Conservation (phyloP, 2,113 vertebrate genomes). For the Psettodes erumei region DNA sequence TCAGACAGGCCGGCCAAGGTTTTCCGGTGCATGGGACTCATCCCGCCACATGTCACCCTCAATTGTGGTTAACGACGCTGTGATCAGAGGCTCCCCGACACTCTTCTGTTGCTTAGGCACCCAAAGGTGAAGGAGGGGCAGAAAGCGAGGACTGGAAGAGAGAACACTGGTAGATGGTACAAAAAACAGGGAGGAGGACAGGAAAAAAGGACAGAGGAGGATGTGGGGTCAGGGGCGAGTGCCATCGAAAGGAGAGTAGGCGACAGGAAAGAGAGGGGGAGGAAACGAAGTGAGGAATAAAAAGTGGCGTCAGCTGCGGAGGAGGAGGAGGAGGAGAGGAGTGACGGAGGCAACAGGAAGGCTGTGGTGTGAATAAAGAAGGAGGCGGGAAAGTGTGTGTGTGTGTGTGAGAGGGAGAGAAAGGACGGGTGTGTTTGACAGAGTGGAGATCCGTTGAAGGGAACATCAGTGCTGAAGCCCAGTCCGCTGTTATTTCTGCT, state of each 20-base stretch:
- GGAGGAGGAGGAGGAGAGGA: slow-evolving; percentile 49
- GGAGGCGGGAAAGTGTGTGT: slow-evolving; percentile 20
- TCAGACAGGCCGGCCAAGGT: slow-evolving; percentile 58
- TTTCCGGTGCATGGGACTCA: slow-evolving; percentile 74
- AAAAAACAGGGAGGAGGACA: neutral
- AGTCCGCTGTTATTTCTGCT: slow-evolving; percentile 59
- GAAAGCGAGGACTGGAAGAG: slow-evolving; percentile 3
- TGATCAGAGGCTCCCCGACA: slow-evolving; percentile 68
- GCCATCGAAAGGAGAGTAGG: neutral
- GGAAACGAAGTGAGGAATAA: slow-evolving; percentile 31
- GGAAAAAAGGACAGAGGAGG: neutral
- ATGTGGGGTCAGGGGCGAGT: slow-evolving; percentile 4
- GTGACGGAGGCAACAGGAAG: slow-evolving; percentile 51
- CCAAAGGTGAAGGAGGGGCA: slow-evolving; percentile 43
- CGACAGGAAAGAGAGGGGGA: slow-evolving; percentile 11
- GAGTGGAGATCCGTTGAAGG: slow-evolving; percentile 39
- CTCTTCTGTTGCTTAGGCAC: slow-evolving; percentile 59
- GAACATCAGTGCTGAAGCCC: slow-evolving; percentile 52
- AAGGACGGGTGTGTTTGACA: slow-evolving; percentile 13
- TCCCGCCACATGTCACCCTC: slow-evolving; percentile 72
- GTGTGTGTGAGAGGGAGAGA: neutral
- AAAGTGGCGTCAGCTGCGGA: slow-evolving; percentile 14
- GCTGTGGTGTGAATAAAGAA: slow-evolving; percentile 47
- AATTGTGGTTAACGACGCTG: slow-evolving; percentile 59
- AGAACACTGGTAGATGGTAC: neutral